Conservation (phyloP, 2,113 vertebrate species). For the Alosa alosa region DNA sequence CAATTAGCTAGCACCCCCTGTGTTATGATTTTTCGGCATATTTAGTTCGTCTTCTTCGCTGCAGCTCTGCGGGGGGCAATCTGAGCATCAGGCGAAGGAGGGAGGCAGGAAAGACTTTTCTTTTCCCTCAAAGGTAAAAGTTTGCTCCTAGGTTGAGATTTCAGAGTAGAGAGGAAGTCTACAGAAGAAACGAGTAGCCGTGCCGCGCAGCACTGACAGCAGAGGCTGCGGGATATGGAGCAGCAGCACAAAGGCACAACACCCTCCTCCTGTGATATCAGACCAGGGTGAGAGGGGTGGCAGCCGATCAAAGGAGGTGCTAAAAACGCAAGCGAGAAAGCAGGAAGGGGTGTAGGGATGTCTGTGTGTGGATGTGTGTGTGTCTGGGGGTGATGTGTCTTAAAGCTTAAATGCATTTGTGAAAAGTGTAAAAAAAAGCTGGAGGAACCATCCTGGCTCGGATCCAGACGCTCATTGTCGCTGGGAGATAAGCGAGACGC, state of each 20-base stretch:
- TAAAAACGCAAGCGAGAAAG: neutral
- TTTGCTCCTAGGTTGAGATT: neutral
- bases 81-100: neutral
- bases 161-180: too few relatives aligned
- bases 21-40: neutral
- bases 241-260: neutral
- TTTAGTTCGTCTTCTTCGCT: neutral
- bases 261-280: conserved; percentile 16
- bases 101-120: neutral
- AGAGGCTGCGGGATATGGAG: neutral
- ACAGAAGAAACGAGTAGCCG: neutral
- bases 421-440: neutral
- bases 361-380: too few relatives aligned
- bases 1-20: neutral
- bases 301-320: conserved; percentile 17
- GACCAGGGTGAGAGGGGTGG: conserved; percentile 9
- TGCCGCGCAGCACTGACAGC: neutral
- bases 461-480: neutral
- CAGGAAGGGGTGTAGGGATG: neutral
- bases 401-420: conserved; percentile 12
- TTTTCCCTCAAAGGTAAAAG: neutral
- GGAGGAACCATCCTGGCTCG: neutral
- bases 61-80: neutral
- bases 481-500: neutral
- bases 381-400: neutral